A percentile compares a stretch with the other conserved stretches of the same genome.
Evolutionary conservation across 2,888 invertebrate genomes (phyloP).

Genomic region (Sipha maydis): DNA sequence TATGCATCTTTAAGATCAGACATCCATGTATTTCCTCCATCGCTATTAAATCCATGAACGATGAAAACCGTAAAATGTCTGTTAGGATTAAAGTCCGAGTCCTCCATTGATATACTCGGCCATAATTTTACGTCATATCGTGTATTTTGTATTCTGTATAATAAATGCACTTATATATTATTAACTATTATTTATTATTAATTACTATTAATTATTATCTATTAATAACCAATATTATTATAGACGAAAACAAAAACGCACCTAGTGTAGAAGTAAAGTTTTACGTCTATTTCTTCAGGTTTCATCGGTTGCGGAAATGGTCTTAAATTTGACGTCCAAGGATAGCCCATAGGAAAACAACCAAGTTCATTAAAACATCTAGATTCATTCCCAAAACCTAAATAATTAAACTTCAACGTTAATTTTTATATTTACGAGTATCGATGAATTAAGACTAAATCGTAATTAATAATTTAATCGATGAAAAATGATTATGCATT

Average conservation of each 20-base stretch:
- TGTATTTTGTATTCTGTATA: constrained; percentile 60
- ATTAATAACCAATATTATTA: background rate
- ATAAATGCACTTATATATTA: background rate
- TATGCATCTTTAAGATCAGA: constrained; percentile 72
- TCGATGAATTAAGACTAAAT: background rate
- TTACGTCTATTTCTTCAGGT: constrained; percentile 67
- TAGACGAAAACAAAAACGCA: constrained; percentile 54
- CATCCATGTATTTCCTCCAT: constrained; percentile 73
- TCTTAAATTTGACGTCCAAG: constrained; percentile 67
- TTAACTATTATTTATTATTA: too few species aligned
- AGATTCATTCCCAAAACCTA: constrained; percentile 61
- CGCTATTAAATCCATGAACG: constrained; percentile 75
- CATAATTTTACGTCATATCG: constrained; percentile 63
- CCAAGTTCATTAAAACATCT: constrained; percentile 68
- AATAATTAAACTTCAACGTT: background rate
- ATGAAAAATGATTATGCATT: too few species aligned
- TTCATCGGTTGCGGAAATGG: constrained; percentile 67
- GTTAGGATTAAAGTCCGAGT: constrained; percentile 70
- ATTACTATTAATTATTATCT: too few species aligned
- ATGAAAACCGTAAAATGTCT: constrained; percentile 70
- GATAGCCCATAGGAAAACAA: constrained; percentile 67
- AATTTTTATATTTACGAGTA: background rate
- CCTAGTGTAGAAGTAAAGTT: constrained; percentile 67
- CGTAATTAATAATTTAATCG: background rate
- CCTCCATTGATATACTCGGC: constrained; percentile 68